Evolutionary conservation across 92 coral and sea anemone species (phyloP), one percentile per base, ranked within the genome.

Genomic region (Pocillopora grandis): DNA sequence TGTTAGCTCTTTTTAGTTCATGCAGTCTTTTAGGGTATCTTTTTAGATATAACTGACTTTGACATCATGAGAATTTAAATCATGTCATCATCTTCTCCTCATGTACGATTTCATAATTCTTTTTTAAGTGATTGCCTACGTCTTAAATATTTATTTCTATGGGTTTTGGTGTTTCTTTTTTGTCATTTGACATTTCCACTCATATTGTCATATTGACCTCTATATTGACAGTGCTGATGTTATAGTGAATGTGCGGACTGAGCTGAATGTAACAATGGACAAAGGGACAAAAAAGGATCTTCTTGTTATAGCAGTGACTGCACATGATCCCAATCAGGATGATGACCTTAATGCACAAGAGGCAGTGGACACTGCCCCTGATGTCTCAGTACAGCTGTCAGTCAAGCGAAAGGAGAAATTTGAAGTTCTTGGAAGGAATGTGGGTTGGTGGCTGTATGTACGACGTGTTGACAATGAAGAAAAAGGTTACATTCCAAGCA

Each of bases 381-480:
- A 95, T 72, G 76, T 87, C 61, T 83, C 91, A 8, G 92, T 85
- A 7, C 97, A 93, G 82, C 85, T 95, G 63, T 16, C 97, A 2
- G 87, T 95, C 15, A 87, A 88, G 75, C 84, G 93, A 78, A 91
- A 91, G 42, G 97, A 93, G 68, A 93, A 78, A 77, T 93, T 95
- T 91, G 92, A 83, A 67, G 92, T 93, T 6, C 76, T 90, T 62
- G 95, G 90, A 19, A 84, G 75, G 14, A 89, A 85, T 42, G 87
- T 93, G 33, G 88, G 90, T 72, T 95, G 98, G 98, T 95, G 98
- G 98, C 71, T 95, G 60, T 90, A 87, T 90, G 98, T 91, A 27
- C 86, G 82, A 64, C 82, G 74, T 69, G 75, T 83, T 56, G 86
- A 62, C 23, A 76, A 76, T 65, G 97, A 80, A 35, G 81, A 90